Evolutionary conservation across 2,888 invertebrate genomes (phyloP).

Genomic region (Atrina japonica): DNA sequence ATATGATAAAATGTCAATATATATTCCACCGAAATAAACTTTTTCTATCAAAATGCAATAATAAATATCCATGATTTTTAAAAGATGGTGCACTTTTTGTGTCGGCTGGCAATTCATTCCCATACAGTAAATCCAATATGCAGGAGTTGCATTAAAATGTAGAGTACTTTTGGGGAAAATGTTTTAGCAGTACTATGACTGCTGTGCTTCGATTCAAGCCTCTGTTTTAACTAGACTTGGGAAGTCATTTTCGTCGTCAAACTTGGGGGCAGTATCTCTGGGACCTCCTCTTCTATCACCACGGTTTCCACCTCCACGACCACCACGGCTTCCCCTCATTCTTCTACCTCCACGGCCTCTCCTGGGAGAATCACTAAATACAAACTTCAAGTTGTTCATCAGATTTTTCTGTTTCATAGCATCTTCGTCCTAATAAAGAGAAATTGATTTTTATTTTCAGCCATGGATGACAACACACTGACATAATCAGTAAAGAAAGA

Average conservation of each 20-base stretch:
- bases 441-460: too few relatives aligned
- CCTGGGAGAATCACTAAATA: conserved; percentile 78
- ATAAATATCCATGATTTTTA: too few relatives aligned
- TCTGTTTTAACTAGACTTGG: conserved; percentile 88
- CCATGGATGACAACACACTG: background rate
- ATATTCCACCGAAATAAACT: too few relatives aligned
- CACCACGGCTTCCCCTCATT: conserved; percentile 75
- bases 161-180: conserved; percentile 25
- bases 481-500: background rate
- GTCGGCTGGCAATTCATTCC: conserved; percentile 2
- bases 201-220: conserved; percentile 25
- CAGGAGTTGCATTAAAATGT: conserved; percentile 22
- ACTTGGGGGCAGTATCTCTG: conserved; percentile 86
- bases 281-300: conserved; percentile 68
- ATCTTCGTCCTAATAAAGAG: conserved; percentile 66
- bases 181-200: conserved; percentile 20
- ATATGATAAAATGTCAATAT: too few relatives aligned
- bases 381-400: conserved; percentile 77
- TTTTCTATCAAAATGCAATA: too few relatives aligned
- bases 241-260: conserved; percentile 97
- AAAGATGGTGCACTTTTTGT: too few relatives aligned
- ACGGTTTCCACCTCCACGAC: conserved; percentile 66
- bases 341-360: conserved; percentile 69
- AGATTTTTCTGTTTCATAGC: conserved; percentile 68
- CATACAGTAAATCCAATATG: conserved; percentile 2